Evolutionary conservation across 30 jellyfish, hydroid and myxozoan species (phyloP).

Genomic region (Sanderia malayensis): DNA sequence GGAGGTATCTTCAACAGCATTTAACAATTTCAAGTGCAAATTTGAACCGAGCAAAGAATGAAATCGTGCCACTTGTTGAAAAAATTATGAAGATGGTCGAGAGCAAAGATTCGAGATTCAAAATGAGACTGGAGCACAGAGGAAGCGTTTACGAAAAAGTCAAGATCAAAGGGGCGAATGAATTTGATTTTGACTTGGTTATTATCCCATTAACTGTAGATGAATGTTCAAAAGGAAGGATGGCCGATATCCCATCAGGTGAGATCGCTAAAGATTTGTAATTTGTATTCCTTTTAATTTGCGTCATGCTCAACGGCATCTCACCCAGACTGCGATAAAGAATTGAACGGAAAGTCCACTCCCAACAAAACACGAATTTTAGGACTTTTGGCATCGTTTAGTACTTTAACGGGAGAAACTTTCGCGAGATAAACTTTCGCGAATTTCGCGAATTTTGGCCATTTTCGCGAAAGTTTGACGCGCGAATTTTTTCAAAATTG

Average conservation of each 20-base stretch:
- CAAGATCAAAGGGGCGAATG: conserved; percentile 58
- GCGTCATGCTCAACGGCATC: too few species aligned
- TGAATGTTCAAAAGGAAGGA: conserved; percentile 19
- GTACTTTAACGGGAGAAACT: too few species aligned
- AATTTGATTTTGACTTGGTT: conserved; percentile 58
- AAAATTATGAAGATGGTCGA: conserved; percentile 1
- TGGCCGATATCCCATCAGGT: conserved; percentile 27
- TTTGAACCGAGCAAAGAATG: conserved; percentile 9
- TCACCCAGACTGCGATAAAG: too few species aligned
- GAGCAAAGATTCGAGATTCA: conserved; percentile 34
- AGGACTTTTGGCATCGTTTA: too few species aligned
- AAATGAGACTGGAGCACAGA: conserved; percentile 46
- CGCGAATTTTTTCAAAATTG: too few species aligned
- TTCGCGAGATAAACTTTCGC: too few species aligned
- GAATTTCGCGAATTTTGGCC: too few species aligned
- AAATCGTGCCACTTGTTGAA: conserved; percentile 18
- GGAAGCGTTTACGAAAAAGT: conserved; percentile 58
- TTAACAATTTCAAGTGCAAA: conserved; percentile 6
- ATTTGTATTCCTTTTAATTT: too few species aligned
- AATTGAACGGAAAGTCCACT: too few species aligned
- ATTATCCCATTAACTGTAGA: conserved; percentile 19
- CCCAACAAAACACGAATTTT: too few species aligned
- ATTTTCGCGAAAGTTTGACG: too few species aligned
- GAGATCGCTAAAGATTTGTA: too few species aligned
- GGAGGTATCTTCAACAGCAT: conserved; percentile 11